These are phyloP conservation scores for Vultur gryphus DNA, from an alignment of 2,797 vertebrate species.

Conservation along the genomic window DNA sequence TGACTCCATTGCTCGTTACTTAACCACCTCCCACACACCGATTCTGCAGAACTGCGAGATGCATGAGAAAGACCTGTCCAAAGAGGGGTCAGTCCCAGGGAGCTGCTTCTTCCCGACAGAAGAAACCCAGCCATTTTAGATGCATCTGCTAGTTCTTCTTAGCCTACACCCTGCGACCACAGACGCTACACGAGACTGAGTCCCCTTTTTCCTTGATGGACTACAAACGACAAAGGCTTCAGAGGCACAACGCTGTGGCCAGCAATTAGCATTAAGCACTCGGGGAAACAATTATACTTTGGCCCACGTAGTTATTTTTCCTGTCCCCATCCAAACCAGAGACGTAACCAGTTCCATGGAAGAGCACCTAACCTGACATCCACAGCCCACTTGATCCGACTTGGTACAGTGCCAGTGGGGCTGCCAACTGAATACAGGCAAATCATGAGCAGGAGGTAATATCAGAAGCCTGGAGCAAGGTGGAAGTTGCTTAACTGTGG, in stretches of 20 bases:
- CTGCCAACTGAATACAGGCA: not conserved
- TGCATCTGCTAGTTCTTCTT: not conserved
- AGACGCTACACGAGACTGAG: not conserved
- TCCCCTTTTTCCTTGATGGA: not conserved
- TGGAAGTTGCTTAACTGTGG: not conserved
- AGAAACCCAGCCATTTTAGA: not conserved
- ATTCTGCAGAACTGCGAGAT: not conserved
- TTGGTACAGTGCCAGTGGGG: not conserved
- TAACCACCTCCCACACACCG: not conserved
- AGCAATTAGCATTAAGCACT: not conserved
- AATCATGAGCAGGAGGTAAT: not conserved
- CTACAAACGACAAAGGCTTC: not conserved
- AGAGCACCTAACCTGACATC: not conserved
- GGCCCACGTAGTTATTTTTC: not conserved
- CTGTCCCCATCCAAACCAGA: not conserved
- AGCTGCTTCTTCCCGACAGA: not conserved
- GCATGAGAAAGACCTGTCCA: not conserved
- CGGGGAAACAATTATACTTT: not conserved
- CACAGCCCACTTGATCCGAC: not conserved
- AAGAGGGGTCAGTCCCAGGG: not conserved
- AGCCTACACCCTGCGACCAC: not conserved
- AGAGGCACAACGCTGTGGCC: not conserved
- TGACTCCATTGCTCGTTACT: not conserved
- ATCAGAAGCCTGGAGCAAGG: not conserved
- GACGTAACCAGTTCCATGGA: fast-evolving